phyloP scores from a whole-genome alignment of 2,797 vertebrate species.

The Borostomias antarcticus region DNA sequence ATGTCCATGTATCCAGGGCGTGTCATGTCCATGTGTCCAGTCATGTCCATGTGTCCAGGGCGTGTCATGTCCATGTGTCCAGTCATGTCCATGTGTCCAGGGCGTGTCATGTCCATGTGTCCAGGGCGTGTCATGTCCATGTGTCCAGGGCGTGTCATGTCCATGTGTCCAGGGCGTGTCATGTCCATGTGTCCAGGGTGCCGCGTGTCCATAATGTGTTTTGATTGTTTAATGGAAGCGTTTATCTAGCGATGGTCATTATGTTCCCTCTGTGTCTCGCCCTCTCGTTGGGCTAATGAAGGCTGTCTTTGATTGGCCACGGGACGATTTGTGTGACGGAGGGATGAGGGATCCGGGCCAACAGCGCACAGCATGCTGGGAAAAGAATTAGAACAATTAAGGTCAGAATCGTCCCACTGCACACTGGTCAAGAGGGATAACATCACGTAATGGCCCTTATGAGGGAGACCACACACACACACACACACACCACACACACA shows the following conservation, averaged over 20 bases:
- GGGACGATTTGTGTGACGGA: slow-evolving; percentile 35
- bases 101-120: too few relatives aligned
- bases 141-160: too few relatives aligned
- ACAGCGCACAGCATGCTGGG: slow-evolving; percentile 54
- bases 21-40: too few relatives aligned
- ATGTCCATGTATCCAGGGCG: too few relatives aligned
- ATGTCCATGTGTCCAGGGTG: neutral
- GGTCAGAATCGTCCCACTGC: slow-evolving; percentile 64
- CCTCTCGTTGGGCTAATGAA: slow-evolving; percentile 15
- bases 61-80: too few relatives aligned
- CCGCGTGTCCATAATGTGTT: slow-evolving; percentile 23
- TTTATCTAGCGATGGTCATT: slow-evolving; percentile 36
- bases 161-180: too few relatives aligned
- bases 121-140: too few relatives aligned
- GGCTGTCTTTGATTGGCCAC: slow-evolving; percentile 36
- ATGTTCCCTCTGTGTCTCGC: slow-evolving; percentile 2
- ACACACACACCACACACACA: slow-evolving; percentile 1
- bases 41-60: too few relatives aligned
- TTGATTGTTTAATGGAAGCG: slow-evolving; percentile 41
- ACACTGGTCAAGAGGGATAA: slow-evolving; percentile 68
- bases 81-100: too few relatives aligned
- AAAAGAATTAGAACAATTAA: slow-evolving; percentile 75
- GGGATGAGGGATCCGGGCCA: slow-evolving; percentile 39
- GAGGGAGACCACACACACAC: neutral
- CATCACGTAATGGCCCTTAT: slow-evolving; percentile 41